Base-by-base conservation (phyloP, 2,888 invertebrate genomes). In the Odontothrips loti region DNA sequence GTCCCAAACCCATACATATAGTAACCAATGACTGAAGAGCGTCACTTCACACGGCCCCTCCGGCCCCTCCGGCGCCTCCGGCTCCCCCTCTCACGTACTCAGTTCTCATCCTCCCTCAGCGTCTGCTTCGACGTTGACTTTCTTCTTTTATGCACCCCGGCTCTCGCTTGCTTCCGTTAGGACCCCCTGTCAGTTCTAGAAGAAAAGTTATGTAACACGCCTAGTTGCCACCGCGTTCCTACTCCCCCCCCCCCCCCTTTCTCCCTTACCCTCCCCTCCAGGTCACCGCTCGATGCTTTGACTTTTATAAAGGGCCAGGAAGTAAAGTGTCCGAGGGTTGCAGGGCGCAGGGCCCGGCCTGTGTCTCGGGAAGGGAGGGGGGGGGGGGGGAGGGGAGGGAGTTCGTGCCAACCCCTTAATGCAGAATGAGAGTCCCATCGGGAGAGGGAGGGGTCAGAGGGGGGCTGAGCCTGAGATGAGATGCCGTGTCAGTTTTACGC, bases 141-240 rank as follows among this genome's bases (percentile, higher is more conserved):
- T 43, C 34, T 43, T 58, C 58, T 58, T 6, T 58, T n/a, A 58
- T 58, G 17, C 58, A 58, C 58, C 17, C 34, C 34, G 34, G 34
- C 34, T 43, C 34, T 43, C 34, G 34, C 6, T 43, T 6, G 34
- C 34, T 43, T 43, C 34, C 34, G 34, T 43, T 43, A 43, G 34
- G 34, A 23, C 68, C 27, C 68, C 68, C 68, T 23, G 11, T 75
- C 68, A 27, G 58, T 75, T 27, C 3, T 12, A 75, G 68, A 75
- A 11, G 68, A 75, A 27, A 75, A 75, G 68, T 75, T 75, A 75
- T 23, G 68, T 75, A 27, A 75, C 68, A 75, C 68, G 8, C 27
- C 10, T 12, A 27, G 68, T 75, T 43, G 34, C 34, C 68, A 75
- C 68, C 23, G 68, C 58, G 15, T 20, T 51, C 51, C 20, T 51